Percentiles rank a stretch among this genome's conserved stretches.
Evolutionary conservation across 2,113 vertebrate species (phyloP).

Genomic region (western clawed frog (Xenopus tropicalis)): DNA sequence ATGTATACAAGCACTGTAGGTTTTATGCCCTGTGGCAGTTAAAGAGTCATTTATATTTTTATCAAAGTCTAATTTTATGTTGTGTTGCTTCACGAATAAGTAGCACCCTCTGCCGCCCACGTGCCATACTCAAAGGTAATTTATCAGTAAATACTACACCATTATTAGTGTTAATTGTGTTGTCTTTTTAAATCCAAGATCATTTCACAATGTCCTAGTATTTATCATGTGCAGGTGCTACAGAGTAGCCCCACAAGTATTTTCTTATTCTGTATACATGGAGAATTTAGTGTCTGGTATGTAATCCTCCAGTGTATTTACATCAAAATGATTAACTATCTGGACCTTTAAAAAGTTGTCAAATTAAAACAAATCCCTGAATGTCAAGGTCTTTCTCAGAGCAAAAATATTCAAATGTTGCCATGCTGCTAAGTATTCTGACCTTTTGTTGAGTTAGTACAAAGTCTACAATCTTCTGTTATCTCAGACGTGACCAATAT

Average conservation of each 20-base stretch:
- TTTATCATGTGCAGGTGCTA: too few relatives aligned
- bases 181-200: too few relatives aligned
- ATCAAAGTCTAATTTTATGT: too few relatives aligned
- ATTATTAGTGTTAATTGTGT: too few relatives aligned
- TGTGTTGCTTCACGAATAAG: too few relatives aligned
- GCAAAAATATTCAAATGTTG: slow-evolving; percentile 38
- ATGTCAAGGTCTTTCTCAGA: slow-evolving; percentile 40
- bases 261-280: neutral
- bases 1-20: too few relatives aligned
- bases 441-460: slow-evolving; percentile 27
- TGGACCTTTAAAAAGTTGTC: slow-evolving; percentile 36
- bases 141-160: too few relatives aligned
- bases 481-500: slow-evolving; percentile 24
- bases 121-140: too few relatives aligned
- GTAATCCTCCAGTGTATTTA: slow-evolving; percentile 27
- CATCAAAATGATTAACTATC: slow-evolving; percentile 38
- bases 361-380: slow-evolving; percentile 35
- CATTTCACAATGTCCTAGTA: too few relatives aligned
- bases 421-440: slow-evolving; percentile 22
- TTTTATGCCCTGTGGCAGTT: too few relatives aligned
- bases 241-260: neutral
- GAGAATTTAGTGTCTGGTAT: slow-evolving; percentile 11
- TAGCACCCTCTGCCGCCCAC: too few relatives aligned
- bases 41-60: too few relatives aligned
- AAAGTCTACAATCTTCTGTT: slow-evolving; percentile 25